phyloP scores from a whole-genome alignment of 2,797 vertebrate species.

The Falco peregrinus region DNA sequence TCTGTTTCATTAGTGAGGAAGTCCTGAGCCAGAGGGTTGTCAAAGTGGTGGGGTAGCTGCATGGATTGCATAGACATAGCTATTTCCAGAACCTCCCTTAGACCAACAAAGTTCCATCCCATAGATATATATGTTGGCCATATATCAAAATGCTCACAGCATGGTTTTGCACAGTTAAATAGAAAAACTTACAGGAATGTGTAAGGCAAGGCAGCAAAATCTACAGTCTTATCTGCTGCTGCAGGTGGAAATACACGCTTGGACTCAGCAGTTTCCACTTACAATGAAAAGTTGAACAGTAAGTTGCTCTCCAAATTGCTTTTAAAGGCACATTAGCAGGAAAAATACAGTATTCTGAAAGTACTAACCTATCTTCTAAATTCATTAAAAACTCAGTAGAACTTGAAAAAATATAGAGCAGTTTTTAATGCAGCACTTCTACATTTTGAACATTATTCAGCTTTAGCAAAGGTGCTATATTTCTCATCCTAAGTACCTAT shows the following conservation, averaged over 20 bases:
- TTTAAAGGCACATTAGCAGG: slow-evolving; percentile 55
- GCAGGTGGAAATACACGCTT: slow-evolving; percentile 56
- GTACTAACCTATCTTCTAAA: neutral
- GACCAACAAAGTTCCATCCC: neutral
- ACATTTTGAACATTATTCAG: neutral
- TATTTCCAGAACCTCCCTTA: neutral
- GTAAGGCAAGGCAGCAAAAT: slow-evolving; percentile 51
- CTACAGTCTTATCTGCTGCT: slow-evolving; percentile 63
- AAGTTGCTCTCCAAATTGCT: slow-evolving; percentile 63
- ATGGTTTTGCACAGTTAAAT: slow-evolving; percentile 16
- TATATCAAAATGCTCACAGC: slow-evolving; percentile 34
- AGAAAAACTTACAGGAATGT: neutral
- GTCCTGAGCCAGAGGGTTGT: neutral
- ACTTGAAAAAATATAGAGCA: neutral
- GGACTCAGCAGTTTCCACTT: slow-evolving; percentile 57
- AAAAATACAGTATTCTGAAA: neutral
- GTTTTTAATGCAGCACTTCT: neutral
- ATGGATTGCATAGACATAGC: neutral
- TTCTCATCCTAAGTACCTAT: neutral
- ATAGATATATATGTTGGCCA: neutral
- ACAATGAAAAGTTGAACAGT: slow-evolving; percentile 59
- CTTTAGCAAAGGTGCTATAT: fast-evolving
- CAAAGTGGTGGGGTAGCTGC: neutral
- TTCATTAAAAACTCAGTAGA: neutral
- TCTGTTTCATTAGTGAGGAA: neutral